Evolutionary conservation across 2,888 invertebrate species (phyloP).

Genomic region (Axea sp.): DNA sequence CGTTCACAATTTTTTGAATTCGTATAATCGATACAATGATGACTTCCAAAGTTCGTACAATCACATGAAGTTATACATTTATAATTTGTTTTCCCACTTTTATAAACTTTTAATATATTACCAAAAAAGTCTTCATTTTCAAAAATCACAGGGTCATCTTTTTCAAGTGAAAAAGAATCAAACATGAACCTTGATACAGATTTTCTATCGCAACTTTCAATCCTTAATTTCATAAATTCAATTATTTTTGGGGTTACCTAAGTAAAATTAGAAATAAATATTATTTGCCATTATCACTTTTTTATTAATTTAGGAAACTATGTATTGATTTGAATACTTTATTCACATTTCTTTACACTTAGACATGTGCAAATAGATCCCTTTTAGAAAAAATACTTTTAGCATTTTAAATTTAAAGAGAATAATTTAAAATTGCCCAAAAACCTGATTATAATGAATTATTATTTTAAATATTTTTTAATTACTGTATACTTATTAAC

Average conservation of each 20-base stretch:
- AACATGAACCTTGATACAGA: slow-evolving; percentile 60
- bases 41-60: slow-evolving; percentile 6
- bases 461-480: too few species aligned
- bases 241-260: not conserved
- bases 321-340: too few species aligned
- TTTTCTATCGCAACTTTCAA: slow-evolving; percentile 56
- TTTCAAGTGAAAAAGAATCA: not conserved
- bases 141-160: slow-evolving; percentile 57
- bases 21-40: slow-evolving; percentile 20
- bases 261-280: too few species aligned
- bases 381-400: too few species aligned
- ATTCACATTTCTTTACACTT: too few species aligned
- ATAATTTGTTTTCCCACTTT: slow-evolving; percentile 63
- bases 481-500: too few species aligned
- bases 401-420: too few species aligned
- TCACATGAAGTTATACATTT: slow-evolving; percentile 15
- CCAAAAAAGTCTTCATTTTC: slow-evolving; percentile 64
- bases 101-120: slow-evolving; percentile 64
- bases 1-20: slow-evolving; percentile 23
- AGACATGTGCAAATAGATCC: too few species aligned
- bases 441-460: too few species aligned
- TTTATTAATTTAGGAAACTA: too few species aligned
- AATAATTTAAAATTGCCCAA: too few species aligned
- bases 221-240: slow-evolving; percentile 54
- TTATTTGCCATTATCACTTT: too few species aligned